Evolutionary conservation across 2,888 invertebrate species (phyloP).

Genomic region (Lithosia quadra): DNA sequence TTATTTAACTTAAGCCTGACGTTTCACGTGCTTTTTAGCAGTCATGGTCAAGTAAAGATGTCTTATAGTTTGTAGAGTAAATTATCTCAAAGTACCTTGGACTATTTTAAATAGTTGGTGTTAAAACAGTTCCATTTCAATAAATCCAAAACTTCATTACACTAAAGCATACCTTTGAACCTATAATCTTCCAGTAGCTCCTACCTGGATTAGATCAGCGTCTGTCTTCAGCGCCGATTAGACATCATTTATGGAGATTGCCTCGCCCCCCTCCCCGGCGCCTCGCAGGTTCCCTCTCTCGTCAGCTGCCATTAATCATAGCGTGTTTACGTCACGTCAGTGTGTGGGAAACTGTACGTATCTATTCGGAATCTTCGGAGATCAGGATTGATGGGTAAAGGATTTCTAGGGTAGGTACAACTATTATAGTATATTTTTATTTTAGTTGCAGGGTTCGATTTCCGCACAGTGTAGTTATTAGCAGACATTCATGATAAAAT

Average conservation of each 20-base stretch:
- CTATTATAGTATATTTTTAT: no score
- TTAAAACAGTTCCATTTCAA: background rate
- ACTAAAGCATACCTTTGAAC: background rate
- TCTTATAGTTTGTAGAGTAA: no score
- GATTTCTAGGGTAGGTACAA: background rate
- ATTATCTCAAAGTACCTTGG: no score
- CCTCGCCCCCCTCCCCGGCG: constrained; percentile 1
- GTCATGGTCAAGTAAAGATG: background rate
- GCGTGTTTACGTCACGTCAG: constrained; percentile 53
- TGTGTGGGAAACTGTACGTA: constrained; percentile 38
- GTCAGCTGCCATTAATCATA: constrained; percentile 57
- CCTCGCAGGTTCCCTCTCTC: constrained; percentile 22
- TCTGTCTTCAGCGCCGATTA: constrained; percentile 60
- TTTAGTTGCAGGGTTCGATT: no score
- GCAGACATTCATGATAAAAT: no score
- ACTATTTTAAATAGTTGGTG: no score
- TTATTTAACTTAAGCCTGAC: no score
- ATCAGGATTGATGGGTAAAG: background rate
- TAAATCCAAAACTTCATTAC: background rate
- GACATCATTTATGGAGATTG: constrained; percentile 72
- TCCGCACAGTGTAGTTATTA: no score
- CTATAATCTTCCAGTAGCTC: constrained; percentile 16
- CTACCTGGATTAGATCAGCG: constrained; percentile 59
- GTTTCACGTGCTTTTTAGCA: no score
- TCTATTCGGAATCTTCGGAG: constrained; percentile 2